A percentile compares a stretch with the other conserved stretches of the same genome.
Conservation (phyloP, 2,113 vertebrate genomes). For the Lipotes vexillifer region DNA sequence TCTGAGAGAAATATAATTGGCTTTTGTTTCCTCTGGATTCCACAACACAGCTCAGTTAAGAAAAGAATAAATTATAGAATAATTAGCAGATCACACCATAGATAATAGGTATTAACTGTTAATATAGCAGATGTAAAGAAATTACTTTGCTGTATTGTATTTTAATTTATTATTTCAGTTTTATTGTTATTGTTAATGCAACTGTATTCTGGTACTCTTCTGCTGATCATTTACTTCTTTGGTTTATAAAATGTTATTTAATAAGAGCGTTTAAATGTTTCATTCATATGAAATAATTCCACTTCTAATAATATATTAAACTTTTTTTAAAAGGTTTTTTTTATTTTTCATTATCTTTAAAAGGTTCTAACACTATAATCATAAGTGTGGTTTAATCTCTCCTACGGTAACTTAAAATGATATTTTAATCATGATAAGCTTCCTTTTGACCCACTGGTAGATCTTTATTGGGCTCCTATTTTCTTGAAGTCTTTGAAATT, state of each 20-base stretch:
- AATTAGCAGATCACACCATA: not conserved
- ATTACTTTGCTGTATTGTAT: too few relatives aligned
- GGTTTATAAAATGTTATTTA: not conserved
- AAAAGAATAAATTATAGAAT: not conserved
- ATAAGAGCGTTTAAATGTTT: not conserved
- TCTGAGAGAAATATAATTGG: not conserved
- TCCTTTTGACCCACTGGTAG: not conserved
- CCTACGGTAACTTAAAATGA: not conserved
- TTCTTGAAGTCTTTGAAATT: constrained; percentile 1
- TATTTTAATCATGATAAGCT: not conserved
- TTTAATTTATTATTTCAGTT: not conserved
- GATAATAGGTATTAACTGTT: not conserved
- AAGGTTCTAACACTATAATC: not conserved
- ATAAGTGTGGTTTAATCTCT: not conserved
- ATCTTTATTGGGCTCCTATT: not conserved
- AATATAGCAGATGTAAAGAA: not conserved
- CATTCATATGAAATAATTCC: not conserved
- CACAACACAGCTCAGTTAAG: not conserved
- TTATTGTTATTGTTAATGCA: not conserved
- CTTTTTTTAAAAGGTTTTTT: not conserved
- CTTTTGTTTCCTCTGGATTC: not conserved
- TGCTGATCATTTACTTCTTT: not conserved
- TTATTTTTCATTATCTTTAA: not conserved
- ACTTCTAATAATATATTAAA: not conserved
- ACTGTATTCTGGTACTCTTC: not conserved